Conservation (phyloP, 2,113 vertebrate genomes). For the Cheirogaleus medius region DNA sequence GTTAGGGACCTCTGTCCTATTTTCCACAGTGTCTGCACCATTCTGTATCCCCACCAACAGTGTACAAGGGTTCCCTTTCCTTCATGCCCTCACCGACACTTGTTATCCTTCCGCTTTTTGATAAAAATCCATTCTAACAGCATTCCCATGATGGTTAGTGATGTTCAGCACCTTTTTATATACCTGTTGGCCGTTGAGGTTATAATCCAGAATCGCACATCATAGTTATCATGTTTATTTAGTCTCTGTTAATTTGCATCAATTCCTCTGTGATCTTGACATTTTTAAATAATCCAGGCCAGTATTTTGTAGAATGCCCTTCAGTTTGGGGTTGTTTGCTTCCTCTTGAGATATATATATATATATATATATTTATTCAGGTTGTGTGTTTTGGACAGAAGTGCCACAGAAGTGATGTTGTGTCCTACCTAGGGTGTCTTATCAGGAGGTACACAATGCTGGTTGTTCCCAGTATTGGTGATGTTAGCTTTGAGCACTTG, state of each 20-base stretch:
- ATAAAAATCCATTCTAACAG: neutral
- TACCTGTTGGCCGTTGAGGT: neutral
- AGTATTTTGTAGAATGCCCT: neutral
- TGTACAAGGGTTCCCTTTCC: neutral
- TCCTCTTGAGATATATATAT: neutral
- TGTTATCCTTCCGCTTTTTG: neutral
- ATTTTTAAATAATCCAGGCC: neutral
- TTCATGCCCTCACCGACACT: neutral
- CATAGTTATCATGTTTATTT: neutral
- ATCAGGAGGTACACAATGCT: neutral
- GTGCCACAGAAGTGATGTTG: neutral
- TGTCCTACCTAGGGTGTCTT: neutral
- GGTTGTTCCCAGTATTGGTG: neutral
- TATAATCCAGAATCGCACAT: neutral
- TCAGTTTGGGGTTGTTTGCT: neutral
- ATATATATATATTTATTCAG: no score
- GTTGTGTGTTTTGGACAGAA: neutral
- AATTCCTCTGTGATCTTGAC: neutral
- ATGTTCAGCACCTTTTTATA: neutral
- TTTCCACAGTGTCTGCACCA: neutral
- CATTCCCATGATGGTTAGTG: neutral
- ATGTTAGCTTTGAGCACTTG: neutral
- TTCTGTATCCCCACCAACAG: neutral
- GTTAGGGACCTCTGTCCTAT: no score
- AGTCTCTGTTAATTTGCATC: neutral